Percentiles rank a stretch among this genome's conserved stretches.
These are phyloP conservation scores for Cenopis cana DNA, from an alignment of 2,888 invertebrate genomes.

Conservation along the genomic window DNA sequence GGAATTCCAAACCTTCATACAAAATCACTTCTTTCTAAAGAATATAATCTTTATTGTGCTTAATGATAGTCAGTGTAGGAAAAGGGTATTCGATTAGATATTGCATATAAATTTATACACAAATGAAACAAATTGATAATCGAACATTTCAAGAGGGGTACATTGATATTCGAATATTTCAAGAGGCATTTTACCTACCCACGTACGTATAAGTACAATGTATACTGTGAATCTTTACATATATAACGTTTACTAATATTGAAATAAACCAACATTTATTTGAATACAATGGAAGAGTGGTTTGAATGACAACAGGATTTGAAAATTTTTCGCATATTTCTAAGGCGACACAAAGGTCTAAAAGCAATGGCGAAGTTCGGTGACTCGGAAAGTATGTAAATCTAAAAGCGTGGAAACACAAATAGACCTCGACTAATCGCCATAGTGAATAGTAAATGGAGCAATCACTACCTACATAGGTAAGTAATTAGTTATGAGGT, in stretches of 20 bases:
- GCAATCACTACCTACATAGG: neutral
- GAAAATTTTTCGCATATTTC: constrained; percentile 33
- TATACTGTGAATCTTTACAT: neutral
- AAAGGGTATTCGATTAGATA: too few species aligned
- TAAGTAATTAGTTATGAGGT: too few species aligned
- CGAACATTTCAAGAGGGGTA: too few species aligned
- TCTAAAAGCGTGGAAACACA: constrained; percentile 19
- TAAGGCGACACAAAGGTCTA: constrained; percentile 20
- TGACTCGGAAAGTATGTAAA: constrained; percentile 25
- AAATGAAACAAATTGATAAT: too few species aligned
- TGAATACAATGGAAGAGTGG: constrained; percentile 38
- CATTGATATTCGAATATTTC: too few species aligned
- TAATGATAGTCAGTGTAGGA: too few species aligned
- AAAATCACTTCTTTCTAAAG: too few species aligned
- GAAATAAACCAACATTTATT: constrained; percentile 8
- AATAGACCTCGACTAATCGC: neutral
- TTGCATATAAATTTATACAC: too few species aligned
- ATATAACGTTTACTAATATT: neutral
- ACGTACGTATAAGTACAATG: too few species aligned
- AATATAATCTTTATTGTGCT: too few species aligned
- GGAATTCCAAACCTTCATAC: too few species aligned
- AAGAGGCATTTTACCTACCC: too few species aligned
- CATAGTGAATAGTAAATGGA: constrained; percentile 11
- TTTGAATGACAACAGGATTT: constrained; percentile 22
- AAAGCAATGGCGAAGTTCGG: constrained; percentile 24